Conservation (phyloP, 2,113 vertebrate species). For the Sigmodon hispidus region DNA sequence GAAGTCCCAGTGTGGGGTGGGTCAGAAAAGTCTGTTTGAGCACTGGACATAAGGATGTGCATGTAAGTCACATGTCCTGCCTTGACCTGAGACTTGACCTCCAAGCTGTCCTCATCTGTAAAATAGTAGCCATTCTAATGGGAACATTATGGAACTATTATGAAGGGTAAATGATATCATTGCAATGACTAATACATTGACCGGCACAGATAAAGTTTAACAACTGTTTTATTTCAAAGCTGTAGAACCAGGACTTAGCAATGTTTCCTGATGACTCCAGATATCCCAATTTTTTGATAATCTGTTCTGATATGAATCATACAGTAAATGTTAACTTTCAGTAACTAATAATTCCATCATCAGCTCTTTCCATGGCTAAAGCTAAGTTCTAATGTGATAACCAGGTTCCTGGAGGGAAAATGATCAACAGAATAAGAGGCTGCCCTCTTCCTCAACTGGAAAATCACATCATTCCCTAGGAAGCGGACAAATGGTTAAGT, state of each 20-base stretch:
- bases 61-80: not conserved
- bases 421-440: slow-evolving; percentile 58
- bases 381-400: slow-evolving; percentile 57
- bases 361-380: slow-evolving; percentile 24
- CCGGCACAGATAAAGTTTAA: slow-evolving; percentile 49
- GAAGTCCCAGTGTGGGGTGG: not conserved
- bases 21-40: not conserved
- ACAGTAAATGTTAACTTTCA: slow-evolving; percentile 62
- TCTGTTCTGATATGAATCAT: slow-evolving; percentile 41
- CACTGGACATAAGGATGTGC: not conserved
- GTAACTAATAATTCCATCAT: slow-evolving; percentile 56
- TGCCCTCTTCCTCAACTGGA: slow-evolving; percentile 63
- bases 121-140: slow-evolving; percentile 1
- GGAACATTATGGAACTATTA: slow-evolving; percentile 20
- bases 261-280: slow-evolving; percentile 37
- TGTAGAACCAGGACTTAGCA: slow-evolving; percentile 21
- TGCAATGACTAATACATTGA: slow-evolving; percentile 60
- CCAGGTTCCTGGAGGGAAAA: slow-evolving; percentile 56
- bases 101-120: not conserved
- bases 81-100: not conserved
- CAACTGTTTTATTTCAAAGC: slow-evolving; percentile 50
- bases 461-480: slow-evolving; percentile 57
- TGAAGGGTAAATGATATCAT: slow-evolving; percentile 60
- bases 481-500: slow-evolving; percentile 61
- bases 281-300: slow-evolving; percentile 32